Conservation (phyloP, 2,888 invertebrate genomes). For the Lycaena phlaeas region DNA sequence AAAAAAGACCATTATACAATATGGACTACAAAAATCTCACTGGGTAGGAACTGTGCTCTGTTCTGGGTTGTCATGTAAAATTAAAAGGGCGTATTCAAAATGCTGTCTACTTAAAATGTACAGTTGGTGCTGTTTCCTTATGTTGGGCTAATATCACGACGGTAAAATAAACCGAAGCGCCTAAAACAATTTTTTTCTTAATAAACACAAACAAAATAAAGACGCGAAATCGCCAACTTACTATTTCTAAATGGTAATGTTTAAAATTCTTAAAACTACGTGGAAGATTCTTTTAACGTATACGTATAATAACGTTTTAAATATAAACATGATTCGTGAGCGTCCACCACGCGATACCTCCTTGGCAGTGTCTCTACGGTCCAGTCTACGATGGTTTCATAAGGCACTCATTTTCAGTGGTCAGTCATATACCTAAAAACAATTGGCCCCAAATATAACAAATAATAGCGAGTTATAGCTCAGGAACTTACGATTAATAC, state of each 20-base stretch:
- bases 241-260: slow-evolving; percentile 69
- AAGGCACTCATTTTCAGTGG: slow-evolving; percentile 49
- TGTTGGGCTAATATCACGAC: slow-evolving; percentile 6
- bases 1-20: too few species aligned
- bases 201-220: slow-evolving; percentile 8
- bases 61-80: too few species aligned
- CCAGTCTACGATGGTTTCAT: slow-evolving; percentile 31
- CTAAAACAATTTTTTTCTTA: slow-evolving; percentile 7
- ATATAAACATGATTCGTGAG: slow-evolving; percentile 34
- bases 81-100: too few species aligned
- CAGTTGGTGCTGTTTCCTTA: background rate
- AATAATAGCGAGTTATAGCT: slow-evolving; percentile 34
- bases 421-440: slow-evolving; percentile 32
- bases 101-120: background rate
- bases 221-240: slow-evolving; percentile 41
- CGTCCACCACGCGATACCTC: slow-evolving; percentile 19
- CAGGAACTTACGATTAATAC: slow-evolving; percentile 47
- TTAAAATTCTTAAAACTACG: slow-evolving; percentile 59
- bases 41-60: too few species aligned
- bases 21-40: too few species aligned
- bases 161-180: slow-evolving; percentile 5
- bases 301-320: slow-evolving; percentile 31
- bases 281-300: slow-evolving; percentile 47
- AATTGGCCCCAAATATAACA: slow-evolving; percentile 46
- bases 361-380: slow-evolving; percentile 46